These are phyloP conservation scores for Apotomis turbidana DNA, from an alignment of 2,888 invertebrate genomes.

Conservation along the genomic window DNA sequence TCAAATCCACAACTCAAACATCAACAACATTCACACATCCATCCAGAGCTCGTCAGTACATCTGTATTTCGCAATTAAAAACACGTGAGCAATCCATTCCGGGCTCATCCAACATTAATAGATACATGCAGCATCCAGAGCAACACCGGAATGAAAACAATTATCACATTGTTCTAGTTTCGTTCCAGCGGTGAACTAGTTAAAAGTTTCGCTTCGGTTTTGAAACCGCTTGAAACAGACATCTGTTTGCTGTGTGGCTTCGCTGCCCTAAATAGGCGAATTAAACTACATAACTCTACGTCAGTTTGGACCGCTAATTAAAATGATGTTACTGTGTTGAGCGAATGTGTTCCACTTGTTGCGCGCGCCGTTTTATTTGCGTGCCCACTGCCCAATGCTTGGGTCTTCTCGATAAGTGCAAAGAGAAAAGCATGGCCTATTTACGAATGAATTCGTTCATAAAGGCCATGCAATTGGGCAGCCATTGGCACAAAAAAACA, in stretches of 20 bases:
- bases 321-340: conserved; percentile 29
- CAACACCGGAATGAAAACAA: conserved; percentile 42
- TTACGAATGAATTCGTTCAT: no score
- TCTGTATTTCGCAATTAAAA: conserved; percentile 28
- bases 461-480: no score
- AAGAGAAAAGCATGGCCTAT: no score
- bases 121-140: conserved; percentile 32
- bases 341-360: conserved; percentile 32
- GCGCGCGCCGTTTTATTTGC: conserved; percentile 22
- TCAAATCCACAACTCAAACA: not conserved
- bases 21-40: not conserved
- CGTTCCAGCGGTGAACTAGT: conserved; percentile 39
- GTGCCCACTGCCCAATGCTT: not conserved
- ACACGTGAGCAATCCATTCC: conserved; percentile 15
- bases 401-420: no score
- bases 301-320: conserved; percentile 32
- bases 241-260: conserved; percentile 32
- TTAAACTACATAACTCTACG: conserved; percentile 27
- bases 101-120: conserved; percentile 32
- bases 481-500: no score
- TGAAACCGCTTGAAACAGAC: conserved; percentile 33
- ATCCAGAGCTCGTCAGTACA: conserved; percentile 12
- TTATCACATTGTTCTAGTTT: conserved; percentile 41
- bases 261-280: conserved; percentile 30
- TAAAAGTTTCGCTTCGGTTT: conserved; percentile 34